Conservation (phyloP, 2,888 invertebrate species). For the Dryadula phaetusa region DNA sequence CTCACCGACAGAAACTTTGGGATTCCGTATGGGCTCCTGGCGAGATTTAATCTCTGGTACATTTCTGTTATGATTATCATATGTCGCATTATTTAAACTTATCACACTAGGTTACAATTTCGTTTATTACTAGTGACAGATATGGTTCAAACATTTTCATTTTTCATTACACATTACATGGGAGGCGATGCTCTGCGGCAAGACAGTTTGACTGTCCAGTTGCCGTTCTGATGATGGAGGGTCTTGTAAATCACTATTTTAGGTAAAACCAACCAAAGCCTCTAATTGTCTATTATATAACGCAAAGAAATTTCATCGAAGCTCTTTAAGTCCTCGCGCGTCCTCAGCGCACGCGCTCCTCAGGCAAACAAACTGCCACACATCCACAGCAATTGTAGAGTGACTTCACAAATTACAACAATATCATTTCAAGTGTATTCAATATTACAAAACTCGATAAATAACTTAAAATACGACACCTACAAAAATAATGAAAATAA, state of each 20-base stretch:
- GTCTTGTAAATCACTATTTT: constrained; percentile 13
- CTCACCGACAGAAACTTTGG: constrained; percentile 15
- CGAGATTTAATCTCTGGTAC: constrained; percentile 29
- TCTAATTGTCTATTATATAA: constrained; percentile 25
- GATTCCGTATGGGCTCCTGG: constrained; percentile 10
- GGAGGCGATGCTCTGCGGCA: constrained; percentile 3
- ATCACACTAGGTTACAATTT: constrained; percentile 30
- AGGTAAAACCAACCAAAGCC: constrained; percentile 28
- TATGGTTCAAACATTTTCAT: constrained; percentile 18
- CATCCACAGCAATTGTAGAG: constrained; percentile 26
- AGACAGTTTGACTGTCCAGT: constrained; percentile 20
- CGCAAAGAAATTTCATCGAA: constrained; percentile 31
- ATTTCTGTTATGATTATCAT: constrained; percentile 12
- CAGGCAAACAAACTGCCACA: background rate
- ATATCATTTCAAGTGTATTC: constrained; percentile 61
- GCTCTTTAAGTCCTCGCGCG: constrained; percentile 19
- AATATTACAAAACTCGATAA: constrained; percentile 72
- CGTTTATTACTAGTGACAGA: constrained; percentile 20
- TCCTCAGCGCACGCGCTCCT: constrained; percentile 10
- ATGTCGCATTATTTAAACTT: constrained; percentile 21
- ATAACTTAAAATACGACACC: constrained; percentile 76
- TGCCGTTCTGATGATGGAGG: constrained; percentile 7
- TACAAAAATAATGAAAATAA: constrained; percentile 73
- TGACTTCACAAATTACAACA: constrained; percentile 56
- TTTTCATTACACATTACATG: constrained; percentile 3